Evolutionary conservation across 2,113 vertebrate genomes (phyloP).

Genomic region (Donacobius atricapilla): DNA sequence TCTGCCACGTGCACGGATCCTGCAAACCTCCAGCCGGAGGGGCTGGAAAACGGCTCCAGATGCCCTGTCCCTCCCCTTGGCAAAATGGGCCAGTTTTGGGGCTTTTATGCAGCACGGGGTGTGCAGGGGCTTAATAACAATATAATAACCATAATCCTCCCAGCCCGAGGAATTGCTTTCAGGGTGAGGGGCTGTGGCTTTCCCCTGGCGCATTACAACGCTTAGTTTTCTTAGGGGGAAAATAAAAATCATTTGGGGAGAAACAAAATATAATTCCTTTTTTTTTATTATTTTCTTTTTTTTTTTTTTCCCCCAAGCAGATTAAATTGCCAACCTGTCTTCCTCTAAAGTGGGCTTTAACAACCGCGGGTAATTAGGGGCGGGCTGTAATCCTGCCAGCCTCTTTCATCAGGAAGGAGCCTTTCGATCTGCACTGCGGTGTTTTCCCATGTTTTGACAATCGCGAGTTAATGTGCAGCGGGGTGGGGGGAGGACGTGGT

Average conservation of each 20-base stretch:
- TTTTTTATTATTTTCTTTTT: background rate
- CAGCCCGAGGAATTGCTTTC: background rate
- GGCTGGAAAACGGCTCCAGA: background rate
- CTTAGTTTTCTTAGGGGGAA: conserved; percentile 15
- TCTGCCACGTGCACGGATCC: rapidly evolving
- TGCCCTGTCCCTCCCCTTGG: background rate
- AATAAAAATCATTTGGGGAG: conserved; percentile 20
- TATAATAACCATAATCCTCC: background rate
- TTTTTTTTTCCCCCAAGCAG: background rate
- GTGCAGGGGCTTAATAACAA: background rate
- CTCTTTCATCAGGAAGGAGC: conserved; percentile 45
- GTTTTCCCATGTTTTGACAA: conserved; percentile 54
- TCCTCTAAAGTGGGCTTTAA: conserved; percentile 22
- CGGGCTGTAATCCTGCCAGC: conserved; percentile 55
- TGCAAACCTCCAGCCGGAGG: rapidly evolving
- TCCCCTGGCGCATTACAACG: background rate
- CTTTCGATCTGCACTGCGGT: conserved; percentile 58
- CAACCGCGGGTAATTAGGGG: conserved; percentile 43
- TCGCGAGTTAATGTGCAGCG: background rate
- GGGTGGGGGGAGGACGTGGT: background rate
- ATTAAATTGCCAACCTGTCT: conserved; percentile 41
- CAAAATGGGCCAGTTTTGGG: background rate
- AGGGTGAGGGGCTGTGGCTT: background rate
- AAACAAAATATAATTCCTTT: background rate
- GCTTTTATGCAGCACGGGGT: background rate